Conservation (phyloP, 2,888 invertebrate genomes). For the Synergus japonicus region DNA sequence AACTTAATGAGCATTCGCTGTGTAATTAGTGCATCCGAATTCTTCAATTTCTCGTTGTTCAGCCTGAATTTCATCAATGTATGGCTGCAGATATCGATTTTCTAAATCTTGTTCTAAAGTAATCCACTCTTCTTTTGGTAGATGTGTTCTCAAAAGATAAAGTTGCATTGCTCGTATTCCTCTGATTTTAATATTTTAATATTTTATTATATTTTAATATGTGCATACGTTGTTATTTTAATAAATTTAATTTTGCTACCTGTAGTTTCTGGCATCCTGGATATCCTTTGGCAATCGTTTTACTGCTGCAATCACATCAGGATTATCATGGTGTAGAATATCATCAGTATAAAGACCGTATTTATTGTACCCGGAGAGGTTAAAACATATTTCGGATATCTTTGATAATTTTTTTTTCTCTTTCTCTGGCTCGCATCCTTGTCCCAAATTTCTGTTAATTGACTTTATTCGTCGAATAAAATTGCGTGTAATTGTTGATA, state of each 20-base stretch:
- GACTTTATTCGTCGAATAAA: not conserved
- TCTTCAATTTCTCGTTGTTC: conserved; percentile 57
- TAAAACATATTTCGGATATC: not conserved
- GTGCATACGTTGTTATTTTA: too few relatives aligned
- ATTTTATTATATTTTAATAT: too few relatives aligned
- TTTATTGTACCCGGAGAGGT: conserved; percentile 44
- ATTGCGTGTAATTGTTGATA: not conserved
- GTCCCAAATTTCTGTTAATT: not conserved
- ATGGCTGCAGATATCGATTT: conserved; percentile 55
- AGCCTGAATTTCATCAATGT: conserved; percentile 51
- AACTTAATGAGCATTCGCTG: not conserved
- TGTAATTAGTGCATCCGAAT: conserved; percentile 47
- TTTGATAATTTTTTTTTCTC: not conserved
- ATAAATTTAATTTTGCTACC: conserved; percentile 46
- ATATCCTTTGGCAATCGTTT: conserved; percentile 57
- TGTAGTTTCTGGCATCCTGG: conserved; percentile 57
- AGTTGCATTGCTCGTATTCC: conserved; percentile 55
- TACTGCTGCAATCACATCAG: conserved; percentile 48
- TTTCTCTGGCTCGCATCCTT: not conserved
- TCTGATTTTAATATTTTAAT: conserved; percentile 45
- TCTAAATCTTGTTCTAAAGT: conserved; percentile 59
- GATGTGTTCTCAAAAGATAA: conserved; percentile 45
- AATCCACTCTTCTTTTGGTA: conserved; percentile 60
- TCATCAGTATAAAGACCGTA: conserved; percentile 59
- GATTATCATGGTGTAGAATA: conserved; percentile 42